Evolutionary conservation across 2,113 vertebrate genomes (phyloP), one percentile per base, ranked within the genome.

Genomic region (Gnathonemus echidnorhynchus): DNA sequence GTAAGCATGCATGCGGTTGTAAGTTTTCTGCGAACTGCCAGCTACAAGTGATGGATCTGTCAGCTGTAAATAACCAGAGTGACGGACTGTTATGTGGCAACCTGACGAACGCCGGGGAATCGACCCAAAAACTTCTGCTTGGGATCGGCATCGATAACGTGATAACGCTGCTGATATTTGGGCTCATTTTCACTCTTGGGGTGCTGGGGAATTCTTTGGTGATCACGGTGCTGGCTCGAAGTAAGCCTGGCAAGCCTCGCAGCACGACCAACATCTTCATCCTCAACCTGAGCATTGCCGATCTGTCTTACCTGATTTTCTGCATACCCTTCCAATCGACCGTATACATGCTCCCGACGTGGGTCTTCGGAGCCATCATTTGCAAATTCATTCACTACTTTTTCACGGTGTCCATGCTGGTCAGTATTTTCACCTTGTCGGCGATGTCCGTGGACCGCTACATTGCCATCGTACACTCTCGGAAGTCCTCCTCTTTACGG

Each of bases 401-500:
- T 93, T 99, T 99, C 94, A 99, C 98, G 0, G 97, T 99, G 35
- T 99, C 98, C 88, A 98, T 99, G 98, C 94, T 99, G 92, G 98
- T 99, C 92, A 99, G 98, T 96, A 97, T 99, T 93, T 99, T 99
- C 95, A 99, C 98, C 0, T 95, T 99, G 53, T 98, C 97, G 0
- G 98, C 98, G 74, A 99, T 99, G 98, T 98, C 98, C 0, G 98
- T 99, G 95, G 98, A 99, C 95, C 97, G 98, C 15, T 99, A 99
- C 5, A 95, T 99, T 90, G 98, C 98, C 95, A 97, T 99, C 1
- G 98, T 99, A 91, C 98, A 98, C 93, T 97, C 97, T 21, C 97
- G 98, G 19, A 98, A 97, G 93, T 97, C 98, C 46, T 97, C 97
- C 0, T 94, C 96, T 5, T 95, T 99, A 91, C 95, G 98, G 0